A percentile compares a stretch with the other conserved stretches of the same genome.
Conservation (phyloP, 2,888 invertebrate species). For the Tortricodes alternella region DNA sequence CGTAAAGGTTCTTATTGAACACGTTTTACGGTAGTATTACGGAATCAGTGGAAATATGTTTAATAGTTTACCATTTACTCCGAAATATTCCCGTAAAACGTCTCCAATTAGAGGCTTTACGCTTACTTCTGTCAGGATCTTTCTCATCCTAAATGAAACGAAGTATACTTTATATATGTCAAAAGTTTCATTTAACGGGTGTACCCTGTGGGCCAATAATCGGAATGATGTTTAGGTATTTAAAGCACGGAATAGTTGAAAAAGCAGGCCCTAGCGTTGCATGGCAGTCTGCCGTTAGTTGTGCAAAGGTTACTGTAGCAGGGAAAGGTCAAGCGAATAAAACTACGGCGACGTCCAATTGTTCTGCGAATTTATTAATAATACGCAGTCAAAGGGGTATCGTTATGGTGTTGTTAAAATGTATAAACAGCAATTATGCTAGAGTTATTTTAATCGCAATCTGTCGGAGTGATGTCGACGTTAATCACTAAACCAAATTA, state of each 20-base stretch:
- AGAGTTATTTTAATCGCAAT: not conserved
- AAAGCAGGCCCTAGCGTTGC: constrained; percentile 2
- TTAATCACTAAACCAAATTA: too few relatives aligned
- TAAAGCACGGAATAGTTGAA: not conserved
- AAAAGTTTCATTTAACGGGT: too few relatives aligned
- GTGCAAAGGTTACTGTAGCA: constrained; percentile 19
- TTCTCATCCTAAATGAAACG: too few relatives aligned
- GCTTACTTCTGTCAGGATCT: too few relatives aligned
- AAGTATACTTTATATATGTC: too few relatives aligned
- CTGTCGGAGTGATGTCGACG: too few relatives aligned
- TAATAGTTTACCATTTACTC: too few relatives aligned
- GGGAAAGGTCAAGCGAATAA: constrained; percentile 26
- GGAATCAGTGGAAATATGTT: too few relatives aligned
- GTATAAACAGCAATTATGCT: not conserved
- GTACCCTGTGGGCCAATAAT: not conserved
- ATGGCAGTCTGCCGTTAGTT: constrained; percentile 14
- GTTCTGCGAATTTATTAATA: constrained; percentile 30
- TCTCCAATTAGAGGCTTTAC: too few relatives aligned
- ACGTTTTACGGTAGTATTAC: too few relatives aligned
- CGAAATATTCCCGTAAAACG: too few relatives aligned
- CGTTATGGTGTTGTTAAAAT: not conserved
- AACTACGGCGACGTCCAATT: constrained; percentile 10
- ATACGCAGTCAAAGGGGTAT: not conserved
- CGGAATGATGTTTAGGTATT: not conserved
- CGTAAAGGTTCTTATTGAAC: too few relatives aligned